These are phyloP conservation scores for Xiphophorus couchianus DNA, from an alignment of 2,113 vertebrate genomes.

Conservation along the genomic window DNA sequence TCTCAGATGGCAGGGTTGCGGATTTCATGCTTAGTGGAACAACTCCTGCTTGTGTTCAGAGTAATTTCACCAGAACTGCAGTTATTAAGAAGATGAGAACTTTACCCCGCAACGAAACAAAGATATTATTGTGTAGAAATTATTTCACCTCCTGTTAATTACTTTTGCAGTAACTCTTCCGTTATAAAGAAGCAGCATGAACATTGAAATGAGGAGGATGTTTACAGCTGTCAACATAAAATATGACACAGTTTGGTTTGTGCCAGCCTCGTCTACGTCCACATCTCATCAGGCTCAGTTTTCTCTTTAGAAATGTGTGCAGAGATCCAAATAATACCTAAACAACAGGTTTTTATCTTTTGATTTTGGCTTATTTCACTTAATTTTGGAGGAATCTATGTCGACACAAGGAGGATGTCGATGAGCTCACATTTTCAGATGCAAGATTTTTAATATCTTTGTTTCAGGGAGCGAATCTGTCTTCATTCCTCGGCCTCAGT, in stretches of 20 bases:
- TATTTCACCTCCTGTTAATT: background rate
- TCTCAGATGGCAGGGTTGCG: background rate
- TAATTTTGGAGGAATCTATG: too few relatives aligned
- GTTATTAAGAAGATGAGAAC: constrained; percentile 18
- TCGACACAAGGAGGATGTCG: too few relatives aligned
- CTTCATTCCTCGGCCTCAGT: constrained; percentile 36
- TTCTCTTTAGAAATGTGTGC: background rate
- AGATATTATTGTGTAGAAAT: background rate
- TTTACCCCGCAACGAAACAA: constrained; percentile 10
- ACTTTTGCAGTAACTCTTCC: background rate
- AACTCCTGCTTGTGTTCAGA: constrained; percentile 17
- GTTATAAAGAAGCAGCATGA: background rate
- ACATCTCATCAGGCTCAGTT: constrained; percentile 15
- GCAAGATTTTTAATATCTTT: background rate
- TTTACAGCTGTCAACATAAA: background rate
- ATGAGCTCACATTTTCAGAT: background rate
- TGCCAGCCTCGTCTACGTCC: background rate
- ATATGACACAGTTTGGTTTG: background rate
- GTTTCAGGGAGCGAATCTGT: constrained; percentile 46
- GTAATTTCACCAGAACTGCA: constrained; percentile 6
- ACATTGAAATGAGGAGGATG: background rate
- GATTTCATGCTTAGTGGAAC: constrained; percentile 34
- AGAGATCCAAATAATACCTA: background rate
- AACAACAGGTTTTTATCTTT: background rate
- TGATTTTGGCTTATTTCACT: background rate